Percentiles rank a stretch among this genome's conserved stretches.
Conservation (phyloP, 1,140 invertebrate genomes). For the Anastrepha ludens region DNA sequence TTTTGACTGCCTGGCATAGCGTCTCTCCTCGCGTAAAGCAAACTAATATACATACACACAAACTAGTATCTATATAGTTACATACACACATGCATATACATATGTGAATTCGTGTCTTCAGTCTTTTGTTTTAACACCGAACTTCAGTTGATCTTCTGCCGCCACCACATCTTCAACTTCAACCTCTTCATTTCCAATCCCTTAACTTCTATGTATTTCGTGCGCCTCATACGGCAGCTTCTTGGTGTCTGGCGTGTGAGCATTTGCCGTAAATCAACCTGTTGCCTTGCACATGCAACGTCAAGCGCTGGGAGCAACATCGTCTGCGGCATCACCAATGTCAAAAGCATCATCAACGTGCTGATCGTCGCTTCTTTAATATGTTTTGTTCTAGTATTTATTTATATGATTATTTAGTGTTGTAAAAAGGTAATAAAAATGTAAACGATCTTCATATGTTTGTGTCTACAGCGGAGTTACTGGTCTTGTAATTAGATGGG, state of each 20-base stretch:
- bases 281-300: slow-evolving; percentile 64
- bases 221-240: background rate
- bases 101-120: slow-evolving; percentile 65
- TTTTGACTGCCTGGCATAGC: slow-evolving; percentile 55
- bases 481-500: background rate
- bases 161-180: slow-evolving; percentile 56
- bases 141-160: slow-evolving; percentile 63
- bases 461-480: background rate
- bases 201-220: background rate
- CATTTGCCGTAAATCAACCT: slow-evolving; percentile 72
- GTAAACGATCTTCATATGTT: slow-evolving; percentile 21
- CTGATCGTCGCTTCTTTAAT: background rate
- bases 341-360: slow-evolving; percentile 31
- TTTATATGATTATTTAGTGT: slow-evolving; percentile 13
- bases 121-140: slow-evolving; percentile 57
- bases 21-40: background rate
- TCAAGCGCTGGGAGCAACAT: slow-evolving; percentile 5
- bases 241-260: slow-evolving; percentile 64
- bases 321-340: background rate
- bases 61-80: no score
- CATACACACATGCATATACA: slow-evolving; percentile 53
- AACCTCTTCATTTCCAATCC: background rate
- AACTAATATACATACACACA: no score
- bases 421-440: slow-evolving; percentile 29
- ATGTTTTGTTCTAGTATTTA: background rate